Base-by-base conservation (phyloP, 2,113 vertebrate species). In the Eclectus roratus region DNA sequence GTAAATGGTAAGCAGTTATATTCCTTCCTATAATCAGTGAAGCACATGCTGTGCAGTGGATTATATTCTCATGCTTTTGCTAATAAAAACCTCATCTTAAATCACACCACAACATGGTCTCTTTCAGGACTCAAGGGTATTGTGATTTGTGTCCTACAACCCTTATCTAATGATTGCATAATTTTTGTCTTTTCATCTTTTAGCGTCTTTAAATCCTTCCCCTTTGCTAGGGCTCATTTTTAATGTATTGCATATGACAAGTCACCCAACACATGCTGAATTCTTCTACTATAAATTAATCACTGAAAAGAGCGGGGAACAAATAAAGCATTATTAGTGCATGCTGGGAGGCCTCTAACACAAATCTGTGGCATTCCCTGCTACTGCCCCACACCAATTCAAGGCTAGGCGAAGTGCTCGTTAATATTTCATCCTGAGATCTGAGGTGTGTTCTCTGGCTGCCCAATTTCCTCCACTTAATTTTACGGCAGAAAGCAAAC, bases 11-110 rank as follows among this genome's bases (percentile, higher is more conserved):
- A 78, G 21, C 55, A 91, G 20, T 78, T 47, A 90, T 37, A 86
- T 49, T 80, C 60, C 64, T 93, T 93, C 68, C 66, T 24, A 35
- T 61, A 70, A 88, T 46, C 76, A 85, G 33, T 27, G 53, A 96
- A 73, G 71, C 80, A 52, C 73, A 72, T 24, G 70, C 81, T 89
- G 71, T 2, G 14, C 49, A 77, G 50, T 53, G 21, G n/a, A 85
- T 83, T 91, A 74, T 73, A 68, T 89, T 91, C 55, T 84, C 17
- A 88, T 41, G 61, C 35, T 81, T 79, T 64, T 79, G 43, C 64
- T 56, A 86, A 76, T 93, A 94, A 90, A 92, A 95, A n/a, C 4
- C 55, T 28, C 50, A 78, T 74, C 76, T 90, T 89, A 89, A 83
- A 92, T 83, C 74, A 80, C 2, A 17, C 27, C 49, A 71, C 60